Conservation (phyloP, 1,140 invertebrate genomes). For the Nomia melanderi region DNA sequence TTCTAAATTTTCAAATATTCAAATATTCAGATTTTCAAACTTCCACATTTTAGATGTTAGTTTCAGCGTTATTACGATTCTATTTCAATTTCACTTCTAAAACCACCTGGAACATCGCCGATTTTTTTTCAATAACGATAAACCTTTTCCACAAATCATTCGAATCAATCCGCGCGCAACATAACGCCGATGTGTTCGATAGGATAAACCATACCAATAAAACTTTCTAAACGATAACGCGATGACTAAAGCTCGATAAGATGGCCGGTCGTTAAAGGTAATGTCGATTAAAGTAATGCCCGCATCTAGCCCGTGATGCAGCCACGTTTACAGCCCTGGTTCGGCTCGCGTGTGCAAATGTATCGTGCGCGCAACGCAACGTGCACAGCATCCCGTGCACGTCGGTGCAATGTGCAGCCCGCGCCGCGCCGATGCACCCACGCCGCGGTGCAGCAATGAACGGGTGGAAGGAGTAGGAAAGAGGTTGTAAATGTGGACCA, state of each 20-base stretch:
- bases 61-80: too few relatives aligned
- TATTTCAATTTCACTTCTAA: too few relatives aligned
- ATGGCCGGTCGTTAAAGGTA: not conserved
- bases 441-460: constrained; percentile 28
- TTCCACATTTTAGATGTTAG: too few relatives aligned
- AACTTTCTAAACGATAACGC: constrained; percentile 2
- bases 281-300: constrained; percentile 19
- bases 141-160: not conserved
- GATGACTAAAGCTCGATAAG: constrained; percentile 7
- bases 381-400: not conserved
- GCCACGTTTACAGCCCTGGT: not conserved
- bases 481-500: constrained; percentile 67
- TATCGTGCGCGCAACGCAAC: too few relatives aligned
- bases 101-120: too few relatives aligned
- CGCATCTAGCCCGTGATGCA: not conserved
- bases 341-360: not conserved
- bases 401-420: not conserved
- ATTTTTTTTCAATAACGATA: not conserved
- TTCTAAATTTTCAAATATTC: too few relatives aligned
- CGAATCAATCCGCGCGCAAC: not conserved
- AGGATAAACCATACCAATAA: not conserved
- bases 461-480: constrained; percentile 40
- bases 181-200: not conserved
- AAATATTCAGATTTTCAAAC: too few relatives aligned
- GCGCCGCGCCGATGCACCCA: constrained; percentile 24